These are phyloP conservation scores for Myiopsitta monachus DNA, from an alignment of 2,113 vertebrate species.

Conservation along the genomic window DNA sequence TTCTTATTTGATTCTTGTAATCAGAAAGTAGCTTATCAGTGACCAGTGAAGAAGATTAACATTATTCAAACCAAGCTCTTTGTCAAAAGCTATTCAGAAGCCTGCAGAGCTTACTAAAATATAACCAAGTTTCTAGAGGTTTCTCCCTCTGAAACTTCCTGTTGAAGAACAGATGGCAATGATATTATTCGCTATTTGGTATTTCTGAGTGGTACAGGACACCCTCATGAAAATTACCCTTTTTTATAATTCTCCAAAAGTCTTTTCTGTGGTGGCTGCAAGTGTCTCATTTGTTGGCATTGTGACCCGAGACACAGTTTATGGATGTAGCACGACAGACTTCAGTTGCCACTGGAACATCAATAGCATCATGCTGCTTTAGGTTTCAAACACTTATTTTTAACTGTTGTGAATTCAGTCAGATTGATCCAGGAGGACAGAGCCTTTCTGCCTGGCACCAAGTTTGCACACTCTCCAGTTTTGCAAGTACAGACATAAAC, in stretches of 20 bases:
- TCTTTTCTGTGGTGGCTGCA: neutral
- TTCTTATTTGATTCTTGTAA: conserved; percentile 12
- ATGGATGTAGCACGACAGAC: neutral
- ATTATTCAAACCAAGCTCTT: conserved; percentile 11
- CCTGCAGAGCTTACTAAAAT: neutral
- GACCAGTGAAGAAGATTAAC: conserved; percentile 35
- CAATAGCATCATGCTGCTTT: neutral
- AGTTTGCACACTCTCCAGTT: neutral
- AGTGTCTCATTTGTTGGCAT: neutral
- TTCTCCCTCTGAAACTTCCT: neutral
- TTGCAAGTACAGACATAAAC: neutral
- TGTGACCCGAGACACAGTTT: neutral
- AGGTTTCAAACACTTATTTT: neutral
- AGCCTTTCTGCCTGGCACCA: neutral
- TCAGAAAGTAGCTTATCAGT: conserved; percentile 41
- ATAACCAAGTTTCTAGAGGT: neutral
- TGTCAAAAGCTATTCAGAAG: neutral
- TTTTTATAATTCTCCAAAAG: neutral
- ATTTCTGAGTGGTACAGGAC: neutral
- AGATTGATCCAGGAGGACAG: neutral
- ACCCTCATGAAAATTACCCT: neutral
- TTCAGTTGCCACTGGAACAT: neutral
- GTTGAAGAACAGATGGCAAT: neutral
- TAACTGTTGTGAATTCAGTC: neutral
- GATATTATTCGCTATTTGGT: neutral